Evolutionary conservation across 2,797 vertebrate species (phyloP).

Genomic region (Cryptoblepharus egeriae): DNA sequence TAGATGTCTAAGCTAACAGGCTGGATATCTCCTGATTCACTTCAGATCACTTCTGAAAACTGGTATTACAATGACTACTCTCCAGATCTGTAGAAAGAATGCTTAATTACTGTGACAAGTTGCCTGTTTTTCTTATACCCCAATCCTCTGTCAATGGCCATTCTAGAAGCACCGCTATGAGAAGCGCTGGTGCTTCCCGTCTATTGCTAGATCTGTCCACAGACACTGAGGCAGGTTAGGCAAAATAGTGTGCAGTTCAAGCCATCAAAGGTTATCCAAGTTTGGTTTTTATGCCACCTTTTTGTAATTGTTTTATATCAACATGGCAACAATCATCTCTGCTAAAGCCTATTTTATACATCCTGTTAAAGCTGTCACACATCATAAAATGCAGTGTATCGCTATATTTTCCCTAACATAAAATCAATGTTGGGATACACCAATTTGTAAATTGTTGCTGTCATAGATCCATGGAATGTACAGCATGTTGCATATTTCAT

Average conservation of each 20-base stretch:
- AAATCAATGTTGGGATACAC: neutral
- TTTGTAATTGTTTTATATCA: neutral
- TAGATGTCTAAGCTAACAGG: neutral
- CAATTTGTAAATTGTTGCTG: neutral
- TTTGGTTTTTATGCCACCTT: neutral
- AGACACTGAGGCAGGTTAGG: too few species aligned
- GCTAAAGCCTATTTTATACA: neutral
- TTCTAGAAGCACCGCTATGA: too few species aligned
- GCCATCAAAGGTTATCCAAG: neutral
- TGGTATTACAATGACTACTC: neutral
- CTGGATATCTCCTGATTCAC: neutral
- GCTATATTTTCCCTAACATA: slow-evolving; percentile 3
- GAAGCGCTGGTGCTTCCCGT: too few species aligned
- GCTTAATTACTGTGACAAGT: neutral
- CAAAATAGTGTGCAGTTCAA: neutral
- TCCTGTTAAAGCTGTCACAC: neutral
- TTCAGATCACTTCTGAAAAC: neutral
- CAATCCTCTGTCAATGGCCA: too few species aligned
- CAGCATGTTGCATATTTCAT: neutral
- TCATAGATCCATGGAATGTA: neutral
- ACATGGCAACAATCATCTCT: neutral
- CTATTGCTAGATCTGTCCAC: too few species aligned
- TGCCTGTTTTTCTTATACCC: neutral
- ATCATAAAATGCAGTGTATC: neutral
- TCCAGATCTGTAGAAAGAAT: neutral